phyloP scores from a whole-genome alignment of 2,113 vertebrate species.

The Toxostoma redivivum region DNA sequence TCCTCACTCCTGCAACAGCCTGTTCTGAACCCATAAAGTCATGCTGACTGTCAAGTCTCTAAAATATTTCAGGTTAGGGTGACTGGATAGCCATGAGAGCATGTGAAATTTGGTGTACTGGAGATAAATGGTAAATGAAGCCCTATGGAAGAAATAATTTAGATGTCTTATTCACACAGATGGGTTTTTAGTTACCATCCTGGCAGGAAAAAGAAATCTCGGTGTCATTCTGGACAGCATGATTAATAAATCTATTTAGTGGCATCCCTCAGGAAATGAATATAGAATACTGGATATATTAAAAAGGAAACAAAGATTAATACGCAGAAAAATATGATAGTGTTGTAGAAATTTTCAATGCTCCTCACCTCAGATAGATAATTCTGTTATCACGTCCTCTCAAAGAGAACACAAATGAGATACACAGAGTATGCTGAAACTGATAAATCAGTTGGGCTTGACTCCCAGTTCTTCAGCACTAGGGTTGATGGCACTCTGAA shows the following conservation, averaged over 20 bases:
- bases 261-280: background rate
- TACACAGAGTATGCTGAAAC: background rate
- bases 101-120: background rate
- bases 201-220: background rate
- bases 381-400: background rate
- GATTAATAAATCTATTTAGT: background rate
- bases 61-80: background rate
- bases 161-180: background rate
- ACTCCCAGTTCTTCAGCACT: background rate
- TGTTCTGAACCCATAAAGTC: background rate
- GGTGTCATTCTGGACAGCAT: slow-evolving; percentile 7
- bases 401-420: background rate
- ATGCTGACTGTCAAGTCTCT: background rate
- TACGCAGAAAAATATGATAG: background rate
- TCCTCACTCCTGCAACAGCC: background rate
- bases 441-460: background rate
- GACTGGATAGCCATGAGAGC: background rate
- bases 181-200: slow-evolving; percentile 23
- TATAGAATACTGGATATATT: background rate
- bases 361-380: background rate
- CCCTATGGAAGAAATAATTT: background rate
- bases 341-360: background rate
- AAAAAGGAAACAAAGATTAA: background rate
- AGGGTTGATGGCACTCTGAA: background rate
- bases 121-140: background rate